Base-by-base conservation (phyloP, 2,888 invertebrate genomes). In the Tiliacea aurago region DNA sequence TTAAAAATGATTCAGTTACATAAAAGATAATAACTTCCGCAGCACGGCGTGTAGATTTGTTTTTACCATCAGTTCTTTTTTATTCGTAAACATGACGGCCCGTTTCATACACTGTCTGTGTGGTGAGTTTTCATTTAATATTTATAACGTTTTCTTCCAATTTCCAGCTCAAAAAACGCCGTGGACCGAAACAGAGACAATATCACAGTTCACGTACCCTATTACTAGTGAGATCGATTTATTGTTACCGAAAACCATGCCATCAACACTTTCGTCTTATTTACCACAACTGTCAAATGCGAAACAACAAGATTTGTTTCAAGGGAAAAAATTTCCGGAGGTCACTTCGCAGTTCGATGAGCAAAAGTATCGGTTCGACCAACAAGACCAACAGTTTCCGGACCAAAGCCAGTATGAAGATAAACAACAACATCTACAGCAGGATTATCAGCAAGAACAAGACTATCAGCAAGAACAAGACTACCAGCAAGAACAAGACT, bases 151-250 rank as follows among this genome's bases (percentile, higher is more conserved):
- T 80, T 88, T 93, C 69, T 93, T 91, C 86, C 91, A 92, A 85
- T 81, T 96, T 95, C 78, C 96, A 96, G 96, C 95, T 91, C 96
- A 95, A 91, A 95, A 95, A 90, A 86, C 95, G 69, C 87, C 95
- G 81, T 96, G 95, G 95, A 93, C 92, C 83, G 95, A 95, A 88
- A 86, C 93, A 53, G 96, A 96, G 74, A 90, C 89, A 73, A 87
- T 90, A 73, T 87, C 92, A 53, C 93, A 94, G 84, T 95, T 95
- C 89, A 93, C 94, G 59, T 95, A 95, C 87, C 91, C 94, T 78
- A 90, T 90, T 58, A 92, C 92, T 67, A 94, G 91, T 92, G 94
- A 93, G 73, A 92, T 92, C 76, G 94, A 94, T 78, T 88, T 91
- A 69, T 90, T 93, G 83, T 84, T 94, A 89, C 81, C 92, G 73